These are phyloP conservation scores for Notamacropus eugenii DNA, from an alignment of 2,797 vertebrate species.

Conservation along the genomic window DNA sequence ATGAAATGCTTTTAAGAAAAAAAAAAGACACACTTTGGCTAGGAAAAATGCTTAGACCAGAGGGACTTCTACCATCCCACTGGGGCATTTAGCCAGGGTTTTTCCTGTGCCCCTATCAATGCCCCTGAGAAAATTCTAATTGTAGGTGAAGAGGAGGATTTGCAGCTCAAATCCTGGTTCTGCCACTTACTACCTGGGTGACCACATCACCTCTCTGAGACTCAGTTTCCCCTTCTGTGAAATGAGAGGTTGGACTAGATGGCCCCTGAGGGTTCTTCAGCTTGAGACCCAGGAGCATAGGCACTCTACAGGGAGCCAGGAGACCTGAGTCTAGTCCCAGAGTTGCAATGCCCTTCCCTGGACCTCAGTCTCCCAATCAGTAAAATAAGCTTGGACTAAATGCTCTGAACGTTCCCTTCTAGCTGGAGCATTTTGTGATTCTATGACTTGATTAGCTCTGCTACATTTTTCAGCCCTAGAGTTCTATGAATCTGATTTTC, in stretches of 20 bases:
- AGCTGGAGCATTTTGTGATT: not conserved
- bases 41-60: not conserved
- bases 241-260: not conserved
- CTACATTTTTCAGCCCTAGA: not conserved
- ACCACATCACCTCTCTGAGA: not conserved
- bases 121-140: not conserved
- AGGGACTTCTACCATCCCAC: not conserved
- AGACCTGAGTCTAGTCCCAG: not conserved
- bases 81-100: not conserved
- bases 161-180: not conserved
- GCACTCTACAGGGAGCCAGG: not conserved
- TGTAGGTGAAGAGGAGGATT: not conserved
- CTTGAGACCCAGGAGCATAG: not conserved
- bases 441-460: not conserved
- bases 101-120: not conserved
- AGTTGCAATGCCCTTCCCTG: not conserved
- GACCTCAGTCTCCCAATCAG: not conserved
- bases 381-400: not conserved
- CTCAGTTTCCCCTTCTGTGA: not conserved
- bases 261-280: not conserved
- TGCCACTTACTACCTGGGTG: not conserved
- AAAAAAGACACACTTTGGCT: not conserved
- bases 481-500: not conserved
- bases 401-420: not conserved
- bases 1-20: slow-evolving; percentile 2